Conservation (phyloP, 64 coral and sea anemone species). For the Pachyseris speciosa region DNA sequence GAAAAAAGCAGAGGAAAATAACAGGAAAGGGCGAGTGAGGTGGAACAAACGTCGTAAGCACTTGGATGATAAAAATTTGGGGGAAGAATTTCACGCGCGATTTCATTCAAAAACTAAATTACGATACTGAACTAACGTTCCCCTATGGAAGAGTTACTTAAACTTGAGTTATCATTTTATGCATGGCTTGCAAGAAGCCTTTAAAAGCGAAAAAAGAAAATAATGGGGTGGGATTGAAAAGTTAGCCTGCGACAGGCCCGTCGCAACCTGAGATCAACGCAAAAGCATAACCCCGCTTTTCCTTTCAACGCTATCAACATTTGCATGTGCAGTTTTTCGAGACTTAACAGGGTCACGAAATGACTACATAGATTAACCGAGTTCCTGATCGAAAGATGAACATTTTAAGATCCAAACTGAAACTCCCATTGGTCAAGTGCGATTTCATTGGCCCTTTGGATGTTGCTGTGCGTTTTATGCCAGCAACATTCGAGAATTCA, state of each 20-base stretch:
- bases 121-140: not conserved
- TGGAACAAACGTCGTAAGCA: slow-evolving; percentile 21
- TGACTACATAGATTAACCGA: too few relatives aligned
- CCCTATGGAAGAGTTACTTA: not conserved
- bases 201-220: too few relatives aligned
- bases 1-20: slow-evolving; percentile 24
- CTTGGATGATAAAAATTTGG: not conserved
- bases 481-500: not conserved
- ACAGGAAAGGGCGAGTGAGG: slow-evolving; percentile 51
- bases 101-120: not conserved
- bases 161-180: not conserved
- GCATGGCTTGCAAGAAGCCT: not conserved
- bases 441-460: not conserved
- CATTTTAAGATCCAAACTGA: not conserved
- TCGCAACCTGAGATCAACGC: not conserved
- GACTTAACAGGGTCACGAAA: not conserved
- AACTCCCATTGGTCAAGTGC: not conserved
- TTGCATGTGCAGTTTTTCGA: not conserved
- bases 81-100: not conserved
- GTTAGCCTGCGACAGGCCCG: too few relatives aligned
- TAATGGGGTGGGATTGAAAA: not conserved
- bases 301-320: slow-evolving; percentile 8
- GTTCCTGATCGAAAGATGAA: not conserved
- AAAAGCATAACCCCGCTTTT: not conserved
- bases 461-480: not conserved